A percentile compares a stretch with the other conserved stretches of the same genome.
Evolutionary conservation across 30 jellyfish, hydroid and myxozoan species (phyloP).

Genomic region (Chironex yamaguchii): DNA sequence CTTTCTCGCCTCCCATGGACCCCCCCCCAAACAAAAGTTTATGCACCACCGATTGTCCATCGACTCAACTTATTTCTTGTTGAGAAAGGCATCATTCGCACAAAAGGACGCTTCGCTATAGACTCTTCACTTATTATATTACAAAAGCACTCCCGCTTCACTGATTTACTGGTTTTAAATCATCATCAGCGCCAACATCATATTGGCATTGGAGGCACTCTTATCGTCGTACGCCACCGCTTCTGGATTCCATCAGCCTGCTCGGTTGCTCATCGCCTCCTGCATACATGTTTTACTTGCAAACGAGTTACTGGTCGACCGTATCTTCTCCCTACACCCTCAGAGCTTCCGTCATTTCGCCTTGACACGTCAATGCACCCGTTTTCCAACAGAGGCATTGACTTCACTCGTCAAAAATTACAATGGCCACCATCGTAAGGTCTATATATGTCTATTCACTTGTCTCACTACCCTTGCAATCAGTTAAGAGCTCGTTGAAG

Average conservation of each 20-base stretch:
- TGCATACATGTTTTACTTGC: conserved; percentile 15
- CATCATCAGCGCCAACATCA: conserved; percentile 14
- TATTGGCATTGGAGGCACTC: not conserved
- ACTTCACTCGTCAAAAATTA: not conserved
- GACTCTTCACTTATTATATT: conserved; percentile 12
- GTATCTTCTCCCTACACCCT: conserved; percentile 8
- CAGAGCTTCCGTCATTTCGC: conserved; percentile 18
- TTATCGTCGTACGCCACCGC: conserved; percentile 22
- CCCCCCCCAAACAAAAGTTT: not conserved
- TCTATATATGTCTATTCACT: not conserved
- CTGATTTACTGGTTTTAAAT: conserved; percentile 10
- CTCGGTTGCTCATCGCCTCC: conserved; percentile 36
- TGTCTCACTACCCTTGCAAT: not conserved
- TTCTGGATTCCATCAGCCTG: conserved; percentile 54
- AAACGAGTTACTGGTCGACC: conserved; percentile 24
- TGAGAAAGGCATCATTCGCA: conserved; percentile 15
- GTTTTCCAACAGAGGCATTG: not conserved
- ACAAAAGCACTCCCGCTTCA: conserved; percentile 23
- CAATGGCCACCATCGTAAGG: no score
- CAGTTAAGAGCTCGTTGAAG: not conserved
- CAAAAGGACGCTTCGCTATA: conserved; percentile 32
- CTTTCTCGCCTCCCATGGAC: not conserved
- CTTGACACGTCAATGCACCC: not conserved
- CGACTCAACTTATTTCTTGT: conserved; percentile 23
- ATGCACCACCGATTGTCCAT: conserved; percentile 41